Evolutionary conservation across 2,113 vertebrate species (phyloP).

Genomic region (Perca fluviatilis): DNA sequence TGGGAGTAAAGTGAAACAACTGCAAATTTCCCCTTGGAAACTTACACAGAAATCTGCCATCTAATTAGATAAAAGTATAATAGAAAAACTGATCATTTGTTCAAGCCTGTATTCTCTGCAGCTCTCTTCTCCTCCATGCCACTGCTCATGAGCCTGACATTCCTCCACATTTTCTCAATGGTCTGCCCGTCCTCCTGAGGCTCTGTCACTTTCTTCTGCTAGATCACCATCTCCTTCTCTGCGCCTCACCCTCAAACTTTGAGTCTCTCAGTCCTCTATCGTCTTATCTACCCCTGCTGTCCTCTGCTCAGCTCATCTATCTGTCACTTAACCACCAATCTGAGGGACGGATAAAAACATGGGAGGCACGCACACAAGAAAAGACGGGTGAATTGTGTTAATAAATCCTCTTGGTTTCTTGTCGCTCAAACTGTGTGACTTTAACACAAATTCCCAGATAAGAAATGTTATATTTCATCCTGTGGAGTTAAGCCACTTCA

Average conservation of each 20-base stretch:
- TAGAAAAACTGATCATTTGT: background rate
- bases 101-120: background rate
- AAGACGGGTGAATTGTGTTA: background rate
- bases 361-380: background rate
- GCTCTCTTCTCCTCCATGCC: constrained; percentile 26
- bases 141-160: constrained; percentile 47
- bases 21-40: constrained; percentile 2
- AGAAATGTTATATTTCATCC: background rate
- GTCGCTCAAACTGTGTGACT: background rate
- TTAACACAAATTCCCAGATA: background rate
- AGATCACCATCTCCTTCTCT: constrained; percentile 10
- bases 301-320: constrained; percentile 25
- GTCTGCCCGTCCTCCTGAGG: constrained; percentile 33
- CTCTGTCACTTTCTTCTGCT: constrained; percentile 53
- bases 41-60: background rate
- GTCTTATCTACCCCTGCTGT: constrained; percentile 33
- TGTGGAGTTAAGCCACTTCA: background rate
- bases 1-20: background rate
- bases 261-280: constrained; percentile 30
- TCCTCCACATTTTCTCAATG: constrained; percentile 59
- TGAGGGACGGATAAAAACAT: constrained; percentile 25
- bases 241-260: constrained; percentile 4
- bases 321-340: constrained; percentile 48
- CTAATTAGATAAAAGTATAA: constrained; percentile 1
- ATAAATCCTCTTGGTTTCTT: constrained; percentile 21